A percentile compares a stretch with the other conserved stretches of the same genome.
Evolutionary conservation across 2,797 vertebrate species (phyloP).

Genomic region (Dermochelys coriacea): DNA sequence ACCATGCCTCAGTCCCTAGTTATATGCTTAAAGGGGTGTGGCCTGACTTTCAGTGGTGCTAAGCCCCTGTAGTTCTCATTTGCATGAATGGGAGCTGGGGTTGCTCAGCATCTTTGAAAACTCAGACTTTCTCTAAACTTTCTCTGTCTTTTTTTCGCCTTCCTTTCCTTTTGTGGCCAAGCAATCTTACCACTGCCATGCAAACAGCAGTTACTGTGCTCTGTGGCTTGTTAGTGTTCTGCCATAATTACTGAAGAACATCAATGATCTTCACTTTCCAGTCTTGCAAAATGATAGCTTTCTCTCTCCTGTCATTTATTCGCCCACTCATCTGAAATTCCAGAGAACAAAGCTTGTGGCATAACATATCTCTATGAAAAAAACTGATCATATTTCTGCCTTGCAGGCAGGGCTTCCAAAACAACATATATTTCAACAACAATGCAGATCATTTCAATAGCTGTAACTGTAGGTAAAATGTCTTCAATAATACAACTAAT

Average conservation of each 20-base stretch:
- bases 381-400: background rate
- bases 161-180: background rate
- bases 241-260: background rate
- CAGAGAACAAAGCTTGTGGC: background rate
- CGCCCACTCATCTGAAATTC: slow-evolving; percentile 1
- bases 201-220: background rate
- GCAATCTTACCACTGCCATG: background rate
- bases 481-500: slow-evolving; percentile 44
- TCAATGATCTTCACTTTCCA: background rate
- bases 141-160: background rate
- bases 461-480: slow-evolving; percentile 48
- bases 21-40: background rate
- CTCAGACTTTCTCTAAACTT: background rate
- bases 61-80: background rate
- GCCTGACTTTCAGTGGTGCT: background rate
- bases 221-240: background rate
- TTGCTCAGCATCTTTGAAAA: background rate
- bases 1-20: background rate
- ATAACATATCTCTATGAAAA: slow-evolving; percentile 29
- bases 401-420: slow-evolving; percentile 28
- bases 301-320: background rate
- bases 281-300: background rate
- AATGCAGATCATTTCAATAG: slow-evolving; percentile 52
- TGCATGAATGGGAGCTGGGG: background rate
- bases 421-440: slow-evolving; percentile 66